These are phyloP conservation scores for Vulpes ferrilata DNA, from an alignment of 2,113 vertebrate species.

Conservation along the genomic window DNA sequence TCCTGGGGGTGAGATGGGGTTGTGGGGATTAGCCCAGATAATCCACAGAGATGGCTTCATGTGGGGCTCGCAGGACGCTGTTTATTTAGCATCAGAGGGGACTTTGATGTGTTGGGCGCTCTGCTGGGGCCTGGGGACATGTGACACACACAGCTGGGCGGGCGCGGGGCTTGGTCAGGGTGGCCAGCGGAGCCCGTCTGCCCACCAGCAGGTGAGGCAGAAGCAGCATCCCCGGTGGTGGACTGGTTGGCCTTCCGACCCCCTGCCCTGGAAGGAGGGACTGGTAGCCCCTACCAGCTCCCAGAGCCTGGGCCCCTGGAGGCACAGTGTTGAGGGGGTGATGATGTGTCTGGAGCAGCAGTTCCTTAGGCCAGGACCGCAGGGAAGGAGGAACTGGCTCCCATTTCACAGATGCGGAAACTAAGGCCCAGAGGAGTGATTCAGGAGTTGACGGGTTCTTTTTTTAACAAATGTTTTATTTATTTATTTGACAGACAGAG, in stretches of 20 bases:
- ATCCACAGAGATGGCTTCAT: accelerated
- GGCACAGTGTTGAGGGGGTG: background rate
- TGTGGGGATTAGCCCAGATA: background rate
- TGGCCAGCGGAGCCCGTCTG: background rate
- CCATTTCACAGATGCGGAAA: background rate
- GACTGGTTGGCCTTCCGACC: background rate
- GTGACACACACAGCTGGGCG: background rate
- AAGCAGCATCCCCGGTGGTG: background rate
- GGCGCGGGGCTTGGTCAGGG: accelerated
- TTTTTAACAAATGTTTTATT: no score
- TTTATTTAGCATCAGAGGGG: background rate
- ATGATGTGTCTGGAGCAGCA: background rate
- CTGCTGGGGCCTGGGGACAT: accelerated
- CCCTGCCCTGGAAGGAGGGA: background rate
- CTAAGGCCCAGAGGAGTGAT: background rate
- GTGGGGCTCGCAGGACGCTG: background rate
- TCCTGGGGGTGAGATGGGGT: accelerated
- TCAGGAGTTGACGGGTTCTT: no score
- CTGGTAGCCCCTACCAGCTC: accelerated
- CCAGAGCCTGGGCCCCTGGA: background rate
- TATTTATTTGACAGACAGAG: no score
- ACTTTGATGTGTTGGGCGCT: background rate
- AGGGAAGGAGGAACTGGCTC: background rate
- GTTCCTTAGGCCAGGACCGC: background rate
- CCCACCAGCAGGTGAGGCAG: background rate